Evolutionary conservation across 1,140 invertebrate species (phyloP).

Genomic region (Trissolcus basalis): DNA sequence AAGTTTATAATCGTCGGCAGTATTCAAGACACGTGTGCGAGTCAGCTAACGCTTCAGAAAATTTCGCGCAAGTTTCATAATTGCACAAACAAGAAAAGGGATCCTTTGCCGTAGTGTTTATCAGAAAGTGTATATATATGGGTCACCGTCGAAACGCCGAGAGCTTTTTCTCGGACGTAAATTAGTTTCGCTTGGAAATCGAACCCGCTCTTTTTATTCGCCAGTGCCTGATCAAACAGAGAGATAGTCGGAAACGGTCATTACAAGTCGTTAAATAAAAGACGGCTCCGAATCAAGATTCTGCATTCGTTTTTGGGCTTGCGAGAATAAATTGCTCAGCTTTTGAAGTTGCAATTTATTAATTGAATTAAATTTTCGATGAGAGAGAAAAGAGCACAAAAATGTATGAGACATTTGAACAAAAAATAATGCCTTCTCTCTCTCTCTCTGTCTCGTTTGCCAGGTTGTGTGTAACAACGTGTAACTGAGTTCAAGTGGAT

Average conservation of each 20-base stretch:
- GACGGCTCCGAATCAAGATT: constrained; percentile 27
- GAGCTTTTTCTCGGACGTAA: neutral
- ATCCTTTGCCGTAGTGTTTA: constrained; percentile 23
- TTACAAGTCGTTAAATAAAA: constrained; percentile 28
- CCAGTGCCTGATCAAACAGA: constrained; percentile 1
- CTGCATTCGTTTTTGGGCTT: constrained; percentile 13
- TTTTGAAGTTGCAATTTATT: neutral
- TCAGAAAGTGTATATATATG: constrained; percentile 20
- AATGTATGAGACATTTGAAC: neutral
- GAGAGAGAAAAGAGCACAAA: no score
- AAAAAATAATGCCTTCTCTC: neutral
- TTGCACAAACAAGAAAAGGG: constrained; percentile 28
- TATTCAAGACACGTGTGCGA: constrained; percentile 17
- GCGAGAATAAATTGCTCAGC: neutral
- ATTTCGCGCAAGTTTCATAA: constrained; percentile 44
- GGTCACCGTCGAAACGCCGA: constrained; percentile 16
- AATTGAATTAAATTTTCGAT: no score
- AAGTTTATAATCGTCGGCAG: constrained; percentile 40
- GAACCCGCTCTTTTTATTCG: neutral
- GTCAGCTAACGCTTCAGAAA: constrained; percentile 6
- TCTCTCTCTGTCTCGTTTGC: neutral
- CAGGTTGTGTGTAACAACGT: constrained; percentile 12
- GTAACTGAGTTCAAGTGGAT: constrained; percentile 45
- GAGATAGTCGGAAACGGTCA: constrained; percentile 6
- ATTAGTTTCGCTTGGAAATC: constrained; percentile 2